Evolutionary conservation across 1,140 invertebrate species (phyloP), one percentile per base, ranked within the genome.

Genomic region (Leptinotarsa texana): DNA sequence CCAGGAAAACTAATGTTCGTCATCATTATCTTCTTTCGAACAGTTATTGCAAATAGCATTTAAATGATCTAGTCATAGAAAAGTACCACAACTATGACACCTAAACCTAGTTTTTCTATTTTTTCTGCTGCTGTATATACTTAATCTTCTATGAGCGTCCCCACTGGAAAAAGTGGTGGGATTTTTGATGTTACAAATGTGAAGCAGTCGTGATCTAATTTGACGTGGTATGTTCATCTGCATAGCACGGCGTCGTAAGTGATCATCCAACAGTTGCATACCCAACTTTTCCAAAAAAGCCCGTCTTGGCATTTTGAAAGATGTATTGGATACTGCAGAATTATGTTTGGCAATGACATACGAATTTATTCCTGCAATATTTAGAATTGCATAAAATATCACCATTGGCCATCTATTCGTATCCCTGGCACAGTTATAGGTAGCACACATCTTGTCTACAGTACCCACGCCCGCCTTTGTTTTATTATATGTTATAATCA

Each of bases 391-490:
- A 72, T 48, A 72, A 42, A 72, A 72, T n/a, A 75, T 73, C 22
- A 49, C 61, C 61, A 75, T 61, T 72, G 63, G 74, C 74, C 69
- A 75, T 24, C 69, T 42, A 22, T 61, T 51, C 24, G 70, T 65
- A 51, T 63, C 70, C 6, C 68, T 42, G 11, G 74, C 71, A 24
- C 72, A 61, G 69, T 75, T 57, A 33, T 75, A 72, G 21, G 27
- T 3, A 8, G 57, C 42, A n/a, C 49, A 71, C 42, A 65, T 18
- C 27, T 75, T 13, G 51, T 75, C 74, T 17, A 72, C 74, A 18
- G 67, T 33, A 66, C 65, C 74, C 13, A 75, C 69, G 5, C 61
- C 74, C 13, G 51, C n/a, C 69, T 75, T 72, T 15, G 69, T 75
- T 18, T 18, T 15, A 33, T 75, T 72, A 57, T 75, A 75, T 48